Evolutionary conservation across 2,888 invertebrate species (phyloP), one percentile per base, ranked within the genome.

Genomic region (Conomelus anceps): DNA sequence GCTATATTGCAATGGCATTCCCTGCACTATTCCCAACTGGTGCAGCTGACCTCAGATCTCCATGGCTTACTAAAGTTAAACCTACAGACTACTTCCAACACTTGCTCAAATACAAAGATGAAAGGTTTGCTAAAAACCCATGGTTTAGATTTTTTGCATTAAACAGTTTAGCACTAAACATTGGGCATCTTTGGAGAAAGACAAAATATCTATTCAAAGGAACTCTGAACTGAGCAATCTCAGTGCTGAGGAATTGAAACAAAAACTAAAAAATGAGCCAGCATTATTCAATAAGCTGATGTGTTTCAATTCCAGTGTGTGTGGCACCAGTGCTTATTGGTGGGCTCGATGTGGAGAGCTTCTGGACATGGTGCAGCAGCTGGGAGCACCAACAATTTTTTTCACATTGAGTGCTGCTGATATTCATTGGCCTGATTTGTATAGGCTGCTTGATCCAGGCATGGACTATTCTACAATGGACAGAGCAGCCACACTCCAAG

Each of bases 341-440:
- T 17, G 34, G 17, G 34, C 34, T 13, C 34, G 13, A 34, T 34
- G 34, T 34, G 34, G 34, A 34, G 34, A 34, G 17, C 34, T 34
- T 17, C 34, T 34, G 17, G 34, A 4, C 34, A 34, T 34, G 34
- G 34, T 34, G 34, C 34, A 4, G 23, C 88, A 89, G 22, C 9
- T 91, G 4, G 91, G 91, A 0, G 6, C 84, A 0, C 91, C 90
- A 22, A 90, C 91, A 3, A n/a, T 90, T 0, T 91, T 91, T 63
- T 90, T 91, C 89, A 91, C 91, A 13, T 34, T 91, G 22, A 90
- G 90, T 26, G 90, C 90, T 11, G 91, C 91, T 22, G 91, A 91
- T 84, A 23, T 91, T 9, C 89, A 90, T 22, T 91, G 91, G 91
- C 89, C 90, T 20, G 90, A 91, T 17, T 34, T 34, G 34, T 34